Conservation (phyloP, 2,888 invertebrate species). For the Adineta ricciae region DNA sequence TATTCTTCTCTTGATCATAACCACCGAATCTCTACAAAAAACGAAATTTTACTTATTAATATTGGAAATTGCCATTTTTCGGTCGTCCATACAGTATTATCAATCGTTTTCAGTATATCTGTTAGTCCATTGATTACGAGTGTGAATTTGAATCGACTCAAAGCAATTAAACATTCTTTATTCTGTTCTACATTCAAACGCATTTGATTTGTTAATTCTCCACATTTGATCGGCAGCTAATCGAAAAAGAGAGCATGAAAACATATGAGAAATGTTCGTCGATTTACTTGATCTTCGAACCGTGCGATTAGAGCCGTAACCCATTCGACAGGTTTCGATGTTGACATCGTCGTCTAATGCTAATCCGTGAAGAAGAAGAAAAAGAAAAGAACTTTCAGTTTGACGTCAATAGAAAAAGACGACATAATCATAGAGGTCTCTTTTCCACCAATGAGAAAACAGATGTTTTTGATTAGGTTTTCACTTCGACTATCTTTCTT, state of each 20-base stretch:
- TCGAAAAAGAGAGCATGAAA: background rate
- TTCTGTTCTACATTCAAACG: slow-evolving; percentile 88
- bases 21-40: slow-evolving; percentile 42
- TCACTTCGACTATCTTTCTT: too few species aligned
- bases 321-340: slow-evolving; percentile 93
- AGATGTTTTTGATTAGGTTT: background rate
- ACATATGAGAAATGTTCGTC: background rate
- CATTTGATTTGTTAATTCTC: slow-evolving; percentile 80
- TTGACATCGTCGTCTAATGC: slow-evolving; percentile 50
- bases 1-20: slow-evolving; percentile 73
- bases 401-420: background rate
- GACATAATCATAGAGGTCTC: background rate
- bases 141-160: slow-evolving; percentile 82
- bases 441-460: background rate
- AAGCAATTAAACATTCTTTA: slow-evolving; percentile 86
- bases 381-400: background rate
- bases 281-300: slow-evolving; percentile 72
- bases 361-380: background rate
- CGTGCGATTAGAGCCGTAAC: slow-evolving; percentile 81
- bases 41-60: too few species aligned
- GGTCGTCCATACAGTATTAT: slow-evolving; percentile 47
- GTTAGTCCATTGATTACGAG: slow-evolving; percentile 87
- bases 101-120: slow-evolving; percentile 69
- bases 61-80: too few species aligned
- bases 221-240: slow-evolving; percentile 78